Percentiles rank a stretch among this genome's conserved stretches.
Conservation (phyloP, 2,888 invertebrate genomes). For the Sesia bembeciformis region DNA sequence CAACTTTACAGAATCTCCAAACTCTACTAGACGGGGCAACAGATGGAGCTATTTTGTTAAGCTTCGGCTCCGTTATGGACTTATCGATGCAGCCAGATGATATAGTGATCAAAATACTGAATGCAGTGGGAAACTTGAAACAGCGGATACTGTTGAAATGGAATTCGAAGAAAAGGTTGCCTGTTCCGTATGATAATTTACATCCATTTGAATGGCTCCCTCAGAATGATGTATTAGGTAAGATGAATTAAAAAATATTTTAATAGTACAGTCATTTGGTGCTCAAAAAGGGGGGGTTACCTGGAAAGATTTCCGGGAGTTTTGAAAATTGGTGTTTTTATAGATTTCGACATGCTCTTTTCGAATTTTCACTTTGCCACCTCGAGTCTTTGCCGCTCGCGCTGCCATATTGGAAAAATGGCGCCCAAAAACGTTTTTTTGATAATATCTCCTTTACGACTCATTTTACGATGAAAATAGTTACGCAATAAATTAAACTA, state of each 20-base stretch:
- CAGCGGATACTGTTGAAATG: conserved; percentile 63
- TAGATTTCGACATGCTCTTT: too few relatives aligned
- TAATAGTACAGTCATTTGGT: too few relatives aligned
- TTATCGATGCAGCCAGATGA: conserved; percentile 46
- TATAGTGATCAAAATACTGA: conserved; percentile 39
- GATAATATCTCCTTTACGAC: too few relatives aligned
- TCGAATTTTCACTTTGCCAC: too few relatives aligned
- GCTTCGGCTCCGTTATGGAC: conserved; percentile 57
- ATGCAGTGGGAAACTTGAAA: conserved; percentile 44
- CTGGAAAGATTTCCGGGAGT: too few relatives aligned
- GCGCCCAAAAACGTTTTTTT: too few relatives aligned
- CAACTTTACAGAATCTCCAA: conserved; percentile 3
- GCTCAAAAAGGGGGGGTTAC: too few relatives aligned
- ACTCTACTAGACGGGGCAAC: conserved; percentile 3
- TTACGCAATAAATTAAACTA: too few relatives aligned
- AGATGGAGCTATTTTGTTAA: conserved; percentile 56
- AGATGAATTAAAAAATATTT: background rate
- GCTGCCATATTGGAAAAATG: too few relatives aligned
- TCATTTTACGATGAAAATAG: too few relatives aligned
- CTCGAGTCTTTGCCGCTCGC: too few relatives aligned
- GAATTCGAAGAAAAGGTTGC: conserved; percentile 41
- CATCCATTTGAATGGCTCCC: conserved; percentile 70
- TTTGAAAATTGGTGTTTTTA: too few relatives aligned
- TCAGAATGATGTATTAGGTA: conserved; percentile 64
- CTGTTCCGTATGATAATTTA: conserved; percentile 53